Percentiles rank a stretch among this genome's conserved stretches.
Evolutionary conservation across 2,797 vertebrate genomes (phyloP).

Genomic region (Alosa sapidissima): DNA sequence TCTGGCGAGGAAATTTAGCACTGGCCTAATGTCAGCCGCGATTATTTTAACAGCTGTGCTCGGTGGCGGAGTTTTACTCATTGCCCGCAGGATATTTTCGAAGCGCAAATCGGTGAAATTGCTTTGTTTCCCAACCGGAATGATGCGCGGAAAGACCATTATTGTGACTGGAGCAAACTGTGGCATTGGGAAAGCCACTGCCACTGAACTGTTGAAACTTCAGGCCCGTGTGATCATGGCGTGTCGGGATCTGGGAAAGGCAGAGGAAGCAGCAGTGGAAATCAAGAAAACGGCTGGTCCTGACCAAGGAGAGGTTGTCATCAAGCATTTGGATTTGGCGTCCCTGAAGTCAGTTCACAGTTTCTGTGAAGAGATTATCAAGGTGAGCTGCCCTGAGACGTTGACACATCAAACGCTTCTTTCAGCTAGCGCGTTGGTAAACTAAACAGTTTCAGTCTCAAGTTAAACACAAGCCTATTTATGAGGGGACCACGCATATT

Average conservation of each 20-base stretch:
- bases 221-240: slow-evolving; percentile 90
- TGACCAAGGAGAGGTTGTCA: slow-evolving; percentile 76
- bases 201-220: slow-evolving; percentile 82
- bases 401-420: neutral
- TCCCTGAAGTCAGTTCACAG: slow-evolving; percentile 82
- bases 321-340: slow-evolving; percentile 86
- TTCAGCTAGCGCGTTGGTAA: neutral
- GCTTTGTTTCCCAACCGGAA: slow-evolving; percentile 54
- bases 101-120: slow-evolving; percentile 50
- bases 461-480: neutral
- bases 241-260: slow-evolving; percentile 81
- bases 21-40: slow-evolving; percentile 62
- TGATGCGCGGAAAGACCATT: slow-evolving; percentile 87
- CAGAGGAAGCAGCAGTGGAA: slow-evolving; percentile 80
- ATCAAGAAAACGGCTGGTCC: slow-evolving; percentile 70
- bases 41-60: slow-evolving; percentile 73
- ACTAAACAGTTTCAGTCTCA: neutral
- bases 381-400: slow-evolving; percentile 69
- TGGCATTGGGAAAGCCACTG: slow-evolving; percentile 86
- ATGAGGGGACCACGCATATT: too few species aligned
- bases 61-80: slow-evolving; percentile 77
- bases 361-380: slow-evolving; percentile 83
- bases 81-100: slow-evolving; percentile 71
- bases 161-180: slow-evolving; percentile 91
- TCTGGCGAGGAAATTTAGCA: neutral